Percentiles rank a stretch among this genome's conserved stretches.
These are phyloP conservation scores for Dendrocincla fuliginosa DNA, from an alignment of 2,797 vertebrate species.

Conservation along the genomic window DNA sequence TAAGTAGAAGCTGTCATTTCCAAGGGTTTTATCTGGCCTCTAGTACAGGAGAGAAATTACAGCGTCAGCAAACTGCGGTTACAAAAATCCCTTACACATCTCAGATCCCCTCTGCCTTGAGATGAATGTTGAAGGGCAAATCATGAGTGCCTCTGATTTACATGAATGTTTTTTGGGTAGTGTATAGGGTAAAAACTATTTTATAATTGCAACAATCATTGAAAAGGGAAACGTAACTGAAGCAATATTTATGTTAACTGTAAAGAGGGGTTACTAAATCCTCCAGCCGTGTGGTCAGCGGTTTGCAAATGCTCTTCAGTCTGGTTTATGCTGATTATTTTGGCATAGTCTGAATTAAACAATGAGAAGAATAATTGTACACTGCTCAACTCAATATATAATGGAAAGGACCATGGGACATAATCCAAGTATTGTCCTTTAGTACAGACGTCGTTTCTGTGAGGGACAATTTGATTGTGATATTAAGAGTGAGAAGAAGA, in stretches of 20 bases:
- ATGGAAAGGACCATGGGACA: not conserved
- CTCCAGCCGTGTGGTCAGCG: not conserved
- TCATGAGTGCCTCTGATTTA: slow-evolving; percentile 32
- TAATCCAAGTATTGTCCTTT: not conserved
- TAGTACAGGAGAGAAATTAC: not conserved
- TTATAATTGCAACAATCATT: not conserved
- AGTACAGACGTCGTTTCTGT: not conserved
- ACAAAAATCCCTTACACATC: not conserved
- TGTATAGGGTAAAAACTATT: not conserved
- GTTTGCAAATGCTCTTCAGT: not conserved
- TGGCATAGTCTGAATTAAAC: not conserved
- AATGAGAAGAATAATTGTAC: not conserved
- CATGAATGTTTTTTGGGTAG: not conserved
- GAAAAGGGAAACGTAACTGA: slow-evolving; percentile 21
- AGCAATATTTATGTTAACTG: not conserved
- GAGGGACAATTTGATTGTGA: not conserved
- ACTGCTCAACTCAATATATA: not conserved
- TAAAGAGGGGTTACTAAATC: not conserved
- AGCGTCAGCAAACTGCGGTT: rapidly evolving
- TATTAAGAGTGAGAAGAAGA: not conserved
- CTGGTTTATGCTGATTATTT: not conserved
- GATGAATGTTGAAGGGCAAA: not conserved
- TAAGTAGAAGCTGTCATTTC: not conserved
- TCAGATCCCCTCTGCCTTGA: not conserved
- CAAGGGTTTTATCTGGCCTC: not conserved